Conservation (phyloP, 92 coral and sea anemone genomes). For the Epizoanthus scotinus region DNA sequence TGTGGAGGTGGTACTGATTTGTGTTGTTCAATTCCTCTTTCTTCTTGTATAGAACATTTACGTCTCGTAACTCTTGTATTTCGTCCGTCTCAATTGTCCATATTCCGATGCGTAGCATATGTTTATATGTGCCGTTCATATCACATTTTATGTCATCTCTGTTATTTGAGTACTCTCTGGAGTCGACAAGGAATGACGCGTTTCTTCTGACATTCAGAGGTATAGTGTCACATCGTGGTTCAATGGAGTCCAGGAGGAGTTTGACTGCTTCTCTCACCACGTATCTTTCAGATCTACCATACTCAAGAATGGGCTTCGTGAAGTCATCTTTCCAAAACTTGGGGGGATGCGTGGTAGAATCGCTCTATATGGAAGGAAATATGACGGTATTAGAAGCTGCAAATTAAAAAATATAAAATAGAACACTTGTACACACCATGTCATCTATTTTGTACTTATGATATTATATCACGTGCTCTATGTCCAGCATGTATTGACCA, state of each 20-base stretch:
- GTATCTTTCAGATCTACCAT: conserved; percentile 27
- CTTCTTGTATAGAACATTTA: neutral
- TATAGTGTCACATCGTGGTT: neutral
- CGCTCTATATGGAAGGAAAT: too few relatives aligned
- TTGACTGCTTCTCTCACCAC: neutral
- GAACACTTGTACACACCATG: too few relatives aligned
- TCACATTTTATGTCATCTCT: conserved; percentile 24
- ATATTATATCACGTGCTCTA: too few relatives aligned
- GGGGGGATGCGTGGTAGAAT: too few relatives aligned
- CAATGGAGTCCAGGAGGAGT: neutral
- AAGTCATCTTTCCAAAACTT: too few relatives aligned
- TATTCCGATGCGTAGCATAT: neutral
- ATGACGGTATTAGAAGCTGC: too few relatives aligned
- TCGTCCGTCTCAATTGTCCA: conserved; percentile 8
- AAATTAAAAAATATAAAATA: too few relatives aligned
- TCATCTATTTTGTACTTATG: too few relatives aligned
- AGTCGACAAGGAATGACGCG: conserved; percentile 14
- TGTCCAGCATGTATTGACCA: too few relatives aligned
- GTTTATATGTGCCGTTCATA: conserved; percentile 19
- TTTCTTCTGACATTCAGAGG: conserved; percentile 21
- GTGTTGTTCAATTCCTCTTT: neutral
- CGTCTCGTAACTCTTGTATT: neutral
- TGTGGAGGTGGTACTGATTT: conserved; percentile 13
- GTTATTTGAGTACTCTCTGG: neutral
- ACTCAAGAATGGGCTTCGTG: conserved; percentile 31